Base-by-base conservation (phyloP, 2,888 invertebrate genomes). In the Sarcophaga caerulescens region DNA sequence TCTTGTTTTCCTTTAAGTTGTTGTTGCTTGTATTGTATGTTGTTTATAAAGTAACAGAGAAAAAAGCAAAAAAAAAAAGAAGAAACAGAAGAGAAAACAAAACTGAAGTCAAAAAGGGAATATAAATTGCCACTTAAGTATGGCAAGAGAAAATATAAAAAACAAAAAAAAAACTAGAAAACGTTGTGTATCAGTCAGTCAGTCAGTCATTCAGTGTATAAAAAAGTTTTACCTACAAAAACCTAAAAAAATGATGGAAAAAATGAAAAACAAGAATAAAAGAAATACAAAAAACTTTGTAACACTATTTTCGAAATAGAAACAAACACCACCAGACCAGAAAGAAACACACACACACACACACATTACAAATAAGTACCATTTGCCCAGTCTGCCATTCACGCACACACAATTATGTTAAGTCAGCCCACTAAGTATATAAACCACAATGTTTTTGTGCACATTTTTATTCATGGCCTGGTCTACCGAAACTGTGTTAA, bases 51-150 rank as follows among this genome's bases (percentile, higher is more conserved):
- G 65, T 68, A 63, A 81, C 63, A 81, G 79, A 81, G 79, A 81
- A 83, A 60, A 83, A 87, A 83, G 82, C 85, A 87, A 89, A 91
- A 92, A 92, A 90, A 90, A 93, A 92, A 91, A 92, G 92, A 90
- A 90, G 92, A 92, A 92, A 14, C 14, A 47, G 6, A 35, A 35
- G 35, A 35, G 35, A 35, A 35, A 35, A 80, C 68, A 81, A 83
- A 81, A 76, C 85, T 86, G 60, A 83, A 87, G 85, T 84, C 87
- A 87, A 89, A 91, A 92, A 92, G 90, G 90, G 92, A 92, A 92
- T 92, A 92, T 92, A 92, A 92, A 92, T 92, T 92, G 92, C 90
- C 91, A 91, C 90, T 92, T 92, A 92, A 92, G 91, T 91, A 90
- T 90, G 91, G 89, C 66, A 63, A 71, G 45, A 80, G 60, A 66